Base-by-base conservation (phyloP, 2,888 invertebrate genomes). In the Hydropsyche betteni region DNA sequence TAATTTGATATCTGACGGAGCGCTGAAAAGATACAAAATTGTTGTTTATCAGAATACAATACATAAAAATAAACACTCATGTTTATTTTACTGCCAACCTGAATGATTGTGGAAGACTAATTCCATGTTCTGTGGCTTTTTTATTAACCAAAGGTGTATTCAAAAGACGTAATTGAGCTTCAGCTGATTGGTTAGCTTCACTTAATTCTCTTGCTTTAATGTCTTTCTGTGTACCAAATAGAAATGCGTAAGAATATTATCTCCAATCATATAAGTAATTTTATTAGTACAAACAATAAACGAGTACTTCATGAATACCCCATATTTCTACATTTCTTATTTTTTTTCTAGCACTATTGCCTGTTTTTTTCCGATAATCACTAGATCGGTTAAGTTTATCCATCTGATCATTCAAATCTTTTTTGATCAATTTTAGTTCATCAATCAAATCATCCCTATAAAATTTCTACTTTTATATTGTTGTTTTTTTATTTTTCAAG, bases 171-270 rank as follows among this genome's bases (percentile, higher is more conserved):
- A 79, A 70, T 38, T 79, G 79, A 8, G 69, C 38, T 4, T 68
- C 76, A 93, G 84, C 94, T 93, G 0, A 92, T 91, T 83, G 94
- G 94, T 24, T 92, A 14, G 88, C 86, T 77, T 90, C 89, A 81
- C 88, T 87, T n/a, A 91, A 80, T 80, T 90, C 90, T 16, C 88
- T 86, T 8, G 89, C 83, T 69, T 86, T 85, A 36, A 91, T 84
- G 78, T 91, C 91, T 80, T 85, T 86, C 89, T 90, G 80, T 68
- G 73, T 71, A 64, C 10, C 50, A 16, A 69, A 69, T 69, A 44
- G 44, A 36, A 69, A 33, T 10, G 4, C 10, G 7, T 5, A 38
- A 44, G 33, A n/a, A 72, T 55, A 4, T 16, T n/a, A 10, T 8
- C 14, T 71, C 53, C 2, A 34, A 72, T 24, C 7, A 33, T 44